Evolutionary conservation across 2,888 invertebrate genomes (phyloP).

Genomic region (Athalia circularis): DNA sequence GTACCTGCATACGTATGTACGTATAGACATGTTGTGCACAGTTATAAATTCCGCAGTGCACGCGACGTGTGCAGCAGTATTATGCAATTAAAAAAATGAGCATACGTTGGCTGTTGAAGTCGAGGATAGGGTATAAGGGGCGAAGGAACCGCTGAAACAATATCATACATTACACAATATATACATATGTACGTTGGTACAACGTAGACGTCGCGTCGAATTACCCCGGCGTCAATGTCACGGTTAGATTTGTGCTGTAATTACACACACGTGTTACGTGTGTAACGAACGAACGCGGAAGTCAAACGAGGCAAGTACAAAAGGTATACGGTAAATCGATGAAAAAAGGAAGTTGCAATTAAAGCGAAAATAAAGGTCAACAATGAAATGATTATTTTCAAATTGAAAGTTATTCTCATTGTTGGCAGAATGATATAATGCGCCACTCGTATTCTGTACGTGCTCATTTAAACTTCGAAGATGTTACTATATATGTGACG

Average conservation of each 20-base stretch:
- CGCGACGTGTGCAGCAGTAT: not conserved
- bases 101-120: not conserved
- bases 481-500: no score
- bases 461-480: no score
- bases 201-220: not conserved
- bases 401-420: no score
- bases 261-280: constrained; percentile 7
- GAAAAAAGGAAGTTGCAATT: no score
- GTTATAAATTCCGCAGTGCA: constrained; percentile 12
- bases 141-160: no score
- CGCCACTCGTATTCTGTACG: no score
- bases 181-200: not conserved
- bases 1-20: not conserved
- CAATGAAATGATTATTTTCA: no score
- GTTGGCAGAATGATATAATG: no score
- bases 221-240: constrained; percentile 14
- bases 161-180: not conserved
- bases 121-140: no score
- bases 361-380: no score
- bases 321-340: no score
- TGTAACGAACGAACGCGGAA: not conserved
- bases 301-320: not conserved
- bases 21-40: not conserved
- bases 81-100: not conserved
- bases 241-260: not conserved